These are phyloP conservation scores for Malurus cyaneus DNA, from an alignment of 2,113 vertebrate genomes.

Conservation along the genomic window DNA sequence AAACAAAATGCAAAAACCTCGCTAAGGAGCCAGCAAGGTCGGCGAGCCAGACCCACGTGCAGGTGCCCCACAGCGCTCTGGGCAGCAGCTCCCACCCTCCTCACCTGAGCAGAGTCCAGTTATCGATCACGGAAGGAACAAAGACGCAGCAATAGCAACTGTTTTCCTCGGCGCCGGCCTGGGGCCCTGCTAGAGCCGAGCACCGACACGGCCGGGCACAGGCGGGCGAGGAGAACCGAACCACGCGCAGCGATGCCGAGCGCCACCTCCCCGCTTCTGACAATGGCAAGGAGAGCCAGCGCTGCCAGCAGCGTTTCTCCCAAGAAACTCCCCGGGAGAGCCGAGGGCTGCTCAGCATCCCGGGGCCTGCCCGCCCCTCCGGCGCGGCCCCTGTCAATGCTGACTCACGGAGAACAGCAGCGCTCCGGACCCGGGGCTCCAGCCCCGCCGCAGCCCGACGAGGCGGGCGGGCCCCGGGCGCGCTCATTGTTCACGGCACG, in stretches of 20 bases:
- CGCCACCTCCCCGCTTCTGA: background rate
- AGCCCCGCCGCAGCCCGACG: background rate
- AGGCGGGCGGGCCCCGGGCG: background rate
- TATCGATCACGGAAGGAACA: slow-evolving; percentile 9
- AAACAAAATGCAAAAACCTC: background rate
- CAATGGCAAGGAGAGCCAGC: background rate
- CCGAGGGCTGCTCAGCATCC: background rate
- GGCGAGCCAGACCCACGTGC: background rate
- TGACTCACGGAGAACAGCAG: slow-evolving; percentile 33
- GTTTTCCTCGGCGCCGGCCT: background rate
- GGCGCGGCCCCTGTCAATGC: background rate
- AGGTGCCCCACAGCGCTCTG: background rate
- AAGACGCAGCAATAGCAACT: background rate
- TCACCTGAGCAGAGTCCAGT: background rate
- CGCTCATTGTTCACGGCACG: slow-evolving; percentile 2
- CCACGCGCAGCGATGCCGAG: fast-evolving
- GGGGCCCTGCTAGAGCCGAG: background rate
- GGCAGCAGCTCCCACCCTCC: background rate
- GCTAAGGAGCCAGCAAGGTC: background rate
- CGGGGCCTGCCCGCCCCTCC: background rate
- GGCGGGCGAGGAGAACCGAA: background rate
- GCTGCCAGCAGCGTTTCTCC: background rate
- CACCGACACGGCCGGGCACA: background rate
- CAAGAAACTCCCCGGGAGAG: background rate
- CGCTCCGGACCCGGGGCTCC: background rate